These are phyloP conservation scores for Synergus gifuensis DNA, from an alignment of 2,888 invertebrate species.

Conservation along the genomic window DNA sequence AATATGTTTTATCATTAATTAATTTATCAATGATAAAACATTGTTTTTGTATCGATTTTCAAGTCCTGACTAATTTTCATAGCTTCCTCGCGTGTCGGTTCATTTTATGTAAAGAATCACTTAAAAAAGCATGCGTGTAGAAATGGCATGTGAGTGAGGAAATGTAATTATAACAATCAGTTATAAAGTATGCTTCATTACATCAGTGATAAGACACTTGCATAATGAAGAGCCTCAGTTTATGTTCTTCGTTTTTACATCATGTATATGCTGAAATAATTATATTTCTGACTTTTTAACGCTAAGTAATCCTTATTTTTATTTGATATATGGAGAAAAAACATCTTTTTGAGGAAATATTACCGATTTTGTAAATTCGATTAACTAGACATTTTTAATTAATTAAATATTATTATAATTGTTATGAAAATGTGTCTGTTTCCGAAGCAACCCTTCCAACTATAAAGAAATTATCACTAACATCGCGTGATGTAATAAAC, in stretches of 20 bases:
- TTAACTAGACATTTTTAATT: too few species aligned
- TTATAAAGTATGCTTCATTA: not conserved
- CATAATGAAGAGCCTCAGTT: not conserved
- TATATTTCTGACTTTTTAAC: not conserved
- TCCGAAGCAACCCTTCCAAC: not conserved
- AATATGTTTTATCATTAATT: too few species aligned
- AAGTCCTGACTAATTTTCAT: not conserved
- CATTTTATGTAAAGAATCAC: not conserved
- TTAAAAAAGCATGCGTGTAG: not conserved
- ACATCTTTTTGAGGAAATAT: too few species aligned
- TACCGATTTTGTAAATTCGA: too few species aligned
- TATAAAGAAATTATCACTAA: slow-evolving; percentile 40
- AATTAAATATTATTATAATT: too few species aligned
- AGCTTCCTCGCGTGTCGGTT: not conserved
- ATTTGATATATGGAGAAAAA: too few species aligned
- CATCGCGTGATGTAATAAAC: slow-evolving; percentile 52
- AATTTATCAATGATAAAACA: too few species aligned
- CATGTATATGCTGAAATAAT: not conserved
- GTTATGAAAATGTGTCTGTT: not conserved
- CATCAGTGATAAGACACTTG: not conserved
- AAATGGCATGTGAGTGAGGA: not conserved
- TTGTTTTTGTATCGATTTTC: too few species aligned
- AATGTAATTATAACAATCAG: not conserved
- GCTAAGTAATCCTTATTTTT: not conserved
- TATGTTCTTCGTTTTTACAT: not conserved